These are phyloP conservation scores for Chrysolophus pictus DNA, from an alignment of 2,797 vertebrate genomes.

Conservation along the genomic window DNA sequence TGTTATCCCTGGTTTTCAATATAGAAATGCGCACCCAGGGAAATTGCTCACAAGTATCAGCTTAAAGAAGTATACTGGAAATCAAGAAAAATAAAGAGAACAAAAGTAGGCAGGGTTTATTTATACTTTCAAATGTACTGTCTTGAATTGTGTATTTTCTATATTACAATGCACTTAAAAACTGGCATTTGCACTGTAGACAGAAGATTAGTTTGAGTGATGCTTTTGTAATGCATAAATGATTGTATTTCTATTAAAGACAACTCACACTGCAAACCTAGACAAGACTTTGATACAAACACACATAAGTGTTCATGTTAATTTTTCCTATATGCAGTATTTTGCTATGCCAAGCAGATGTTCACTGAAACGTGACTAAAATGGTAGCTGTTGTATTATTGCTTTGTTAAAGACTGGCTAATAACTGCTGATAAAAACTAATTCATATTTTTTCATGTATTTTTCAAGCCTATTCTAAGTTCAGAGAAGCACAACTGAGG, in stretches of 20 bases:
- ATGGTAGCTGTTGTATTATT: neutral
- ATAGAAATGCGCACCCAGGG: neutral
- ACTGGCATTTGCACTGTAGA: neutral
- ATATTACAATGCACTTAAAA: neutral
- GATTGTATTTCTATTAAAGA: neutral
- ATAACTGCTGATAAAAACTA: neutral
- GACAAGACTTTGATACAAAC: rapidly evolving
- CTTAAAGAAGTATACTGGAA: neutral
- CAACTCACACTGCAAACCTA: neutral
- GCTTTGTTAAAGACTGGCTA: neutral
- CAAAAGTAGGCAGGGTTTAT: neutral
- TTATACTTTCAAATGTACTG: neutral
- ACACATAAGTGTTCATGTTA: neutral
- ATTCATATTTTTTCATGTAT: neutral
- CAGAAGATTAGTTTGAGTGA: neutral
- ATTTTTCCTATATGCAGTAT: neutral
- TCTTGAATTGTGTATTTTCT: neutral
- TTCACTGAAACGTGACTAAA: neutral
- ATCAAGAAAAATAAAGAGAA: neutral
- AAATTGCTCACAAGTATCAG: neutral
- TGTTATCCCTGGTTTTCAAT: neutral
- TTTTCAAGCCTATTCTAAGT: neutral
- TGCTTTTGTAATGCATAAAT: neutral
- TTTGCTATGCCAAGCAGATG: neutral
- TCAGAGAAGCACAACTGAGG: neutral